Evolutionary conservation across 1,140 invertebrate genomes (phyloP).

Genomic region (Diachasma alloeum): DNA sequence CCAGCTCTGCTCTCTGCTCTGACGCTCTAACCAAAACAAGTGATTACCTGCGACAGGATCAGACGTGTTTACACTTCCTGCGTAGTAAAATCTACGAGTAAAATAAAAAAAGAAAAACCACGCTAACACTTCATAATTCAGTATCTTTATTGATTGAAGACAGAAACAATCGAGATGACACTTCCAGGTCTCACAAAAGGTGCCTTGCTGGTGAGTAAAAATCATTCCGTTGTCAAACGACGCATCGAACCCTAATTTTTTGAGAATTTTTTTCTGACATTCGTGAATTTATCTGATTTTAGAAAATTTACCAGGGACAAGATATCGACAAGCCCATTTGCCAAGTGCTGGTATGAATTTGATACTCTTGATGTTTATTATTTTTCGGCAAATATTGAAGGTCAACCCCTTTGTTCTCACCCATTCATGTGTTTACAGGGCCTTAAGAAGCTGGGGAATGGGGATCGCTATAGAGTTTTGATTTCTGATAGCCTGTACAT

Average conservation of each 20-base stretch:
- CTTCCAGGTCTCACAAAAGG: background rate
- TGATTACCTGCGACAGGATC: no score
- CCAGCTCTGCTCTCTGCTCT: no score
- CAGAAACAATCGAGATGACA: background rate
- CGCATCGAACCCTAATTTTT: background rate
- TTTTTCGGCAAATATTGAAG: background rate
- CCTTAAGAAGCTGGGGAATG: constrained; percentile 68
- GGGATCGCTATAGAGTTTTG: constrained; percentile 81
- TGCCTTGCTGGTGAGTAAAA: background rate
- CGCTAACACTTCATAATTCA: no score
- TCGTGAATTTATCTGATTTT: constrained; percentile 41
- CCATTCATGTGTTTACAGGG: constrained; percentile 59
- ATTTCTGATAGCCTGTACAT: constrained; percentile 86
- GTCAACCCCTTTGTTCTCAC: background rate
- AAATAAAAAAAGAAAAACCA: no score
- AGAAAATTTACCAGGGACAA: constrained; percentile 75
- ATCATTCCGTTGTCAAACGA: background rate
- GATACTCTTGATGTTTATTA: constrained; percentile 43
- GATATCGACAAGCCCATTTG: constrained; percentile 74
- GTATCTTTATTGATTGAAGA: background rate
- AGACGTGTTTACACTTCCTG: no score
- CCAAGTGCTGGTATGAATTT: constrained; percentile 77
- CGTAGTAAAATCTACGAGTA: no score
- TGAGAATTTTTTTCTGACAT: background rate
- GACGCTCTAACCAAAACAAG: no score